A percentile compares a stretch with the other conserved stretches of the same genome.
These are phyloP conservation scores for Pygoscelis adeliae DNA, from an alignment of 2,113 vertebrate species.

Conservation along the genomic window DNA sequence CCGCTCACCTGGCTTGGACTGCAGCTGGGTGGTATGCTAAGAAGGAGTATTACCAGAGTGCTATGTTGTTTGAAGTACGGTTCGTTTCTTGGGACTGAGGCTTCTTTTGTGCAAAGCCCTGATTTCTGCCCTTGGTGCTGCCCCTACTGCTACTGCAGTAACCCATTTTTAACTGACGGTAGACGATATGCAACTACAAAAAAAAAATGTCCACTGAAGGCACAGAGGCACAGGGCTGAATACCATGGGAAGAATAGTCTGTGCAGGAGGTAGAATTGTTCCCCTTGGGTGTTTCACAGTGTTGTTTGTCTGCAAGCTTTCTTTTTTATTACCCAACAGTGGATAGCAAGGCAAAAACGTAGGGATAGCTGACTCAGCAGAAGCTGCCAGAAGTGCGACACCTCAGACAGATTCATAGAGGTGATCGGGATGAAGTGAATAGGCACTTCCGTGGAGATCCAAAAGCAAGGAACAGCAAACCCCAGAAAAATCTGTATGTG, in stretches of 20 bases:
- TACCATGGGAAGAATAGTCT: neutral
- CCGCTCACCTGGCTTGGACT: neutral
- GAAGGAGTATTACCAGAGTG: accelerated
- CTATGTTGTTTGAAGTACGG: accelerated
- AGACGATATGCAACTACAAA: accelerated
- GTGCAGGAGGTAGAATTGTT: neutral
- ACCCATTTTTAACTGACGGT: neutral
- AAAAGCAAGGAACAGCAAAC: neutral
- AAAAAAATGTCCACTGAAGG: neutral
- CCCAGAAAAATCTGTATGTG: neutral
- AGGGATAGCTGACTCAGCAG: neutral
- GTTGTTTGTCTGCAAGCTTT: neutral
- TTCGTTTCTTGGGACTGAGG: neutral
- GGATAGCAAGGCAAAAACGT: neutral
- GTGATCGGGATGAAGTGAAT: neutral
- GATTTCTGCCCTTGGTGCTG: neutral
- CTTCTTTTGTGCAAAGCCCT: neutral
- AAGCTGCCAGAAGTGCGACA: neutral
- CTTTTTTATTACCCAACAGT: neutral
- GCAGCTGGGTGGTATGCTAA: accelerated
- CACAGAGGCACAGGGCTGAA: neutral
- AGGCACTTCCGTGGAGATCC: neutral
- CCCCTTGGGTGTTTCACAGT: neutral
- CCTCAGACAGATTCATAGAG: neutral
- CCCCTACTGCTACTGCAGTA: accelerated